Evolutionary conservation across 2,113 vertebrate species (phyloP).

Genomic region (Hylia prasina): DNA sequence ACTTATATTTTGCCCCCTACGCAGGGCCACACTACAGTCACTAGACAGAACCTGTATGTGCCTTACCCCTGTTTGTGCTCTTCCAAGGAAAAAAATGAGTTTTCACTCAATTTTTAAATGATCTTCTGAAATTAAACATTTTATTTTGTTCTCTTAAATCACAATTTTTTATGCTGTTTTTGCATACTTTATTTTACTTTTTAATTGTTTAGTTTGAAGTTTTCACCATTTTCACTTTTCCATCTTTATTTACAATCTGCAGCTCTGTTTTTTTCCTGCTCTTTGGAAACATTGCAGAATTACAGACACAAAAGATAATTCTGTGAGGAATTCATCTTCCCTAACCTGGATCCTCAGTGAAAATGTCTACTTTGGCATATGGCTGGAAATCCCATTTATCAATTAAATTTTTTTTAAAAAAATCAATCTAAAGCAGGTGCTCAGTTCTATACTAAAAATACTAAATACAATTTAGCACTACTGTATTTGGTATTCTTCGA

Average conservation of each 20-base stretch:
- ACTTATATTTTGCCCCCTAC: neutral
- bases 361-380: neutral
- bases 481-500: neutral
- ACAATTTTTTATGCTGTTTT: neutral
- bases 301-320: neutral
- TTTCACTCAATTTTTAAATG: neutral
- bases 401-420: too few species aligned
- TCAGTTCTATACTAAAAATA: neutral
- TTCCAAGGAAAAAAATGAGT: neutral
- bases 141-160: neutral
- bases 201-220: neutral
- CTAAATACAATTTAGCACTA: neutral
- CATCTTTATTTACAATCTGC: neutral
- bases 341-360: neutral
- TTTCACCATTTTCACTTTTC: neutral
- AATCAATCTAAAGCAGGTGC: neutral
- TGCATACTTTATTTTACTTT: neutral
- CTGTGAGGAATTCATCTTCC: neutral
- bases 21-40: neutral
- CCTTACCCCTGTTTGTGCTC: neutral
- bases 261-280: neutral
- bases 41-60: rapidly evolving
- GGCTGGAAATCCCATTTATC: neutral
- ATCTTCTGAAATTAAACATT: neutral
- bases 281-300: neutral